Conservation (phyloP, 2,797 vertebrate species). For the Huso huso region DNA sequence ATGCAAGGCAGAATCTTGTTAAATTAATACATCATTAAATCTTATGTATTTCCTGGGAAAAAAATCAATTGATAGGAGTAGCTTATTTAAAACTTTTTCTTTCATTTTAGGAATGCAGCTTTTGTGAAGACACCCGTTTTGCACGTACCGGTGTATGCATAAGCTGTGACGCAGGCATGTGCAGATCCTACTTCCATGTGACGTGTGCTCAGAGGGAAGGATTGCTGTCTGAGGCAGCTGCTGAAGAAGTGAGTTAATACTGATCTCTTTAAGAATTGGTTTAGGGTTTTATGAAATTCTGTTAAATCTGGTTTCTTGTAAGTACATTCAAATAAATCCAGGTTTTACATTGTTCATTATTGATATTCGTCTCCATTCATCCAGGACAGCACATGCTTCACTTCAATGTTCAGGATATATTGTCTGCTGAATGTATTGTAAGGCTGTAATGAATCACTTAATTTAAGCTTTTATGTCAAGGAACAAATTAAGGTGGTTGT, state of each 20-base stretch:
- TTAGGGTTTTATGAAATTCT: background rate
- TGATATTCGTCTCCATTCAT: slow-evolving; percentile 7
- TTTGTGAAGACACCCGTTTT: slow-evolving; percentile 92
- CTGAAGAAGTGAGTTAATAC: slow-evolving; percentile 76
- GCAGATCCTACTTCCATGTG: slow-evolving; percentile 94
- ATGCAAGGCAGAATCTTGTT: no score
- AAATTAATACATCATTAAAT: no score
- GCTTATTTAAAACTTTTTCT: no score
- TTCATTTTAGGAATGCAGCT: slow-evolving; percentile 81
- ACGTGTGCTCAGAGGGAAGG: slow-evolving; percentile 97
- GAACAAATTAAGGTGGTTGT: no score
- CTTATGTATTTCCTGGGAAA: no score
- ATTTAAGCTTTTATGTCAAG: no score
- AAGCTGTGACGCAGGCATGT: slow-evolving; percentile 98
- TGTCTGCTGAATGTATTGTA: slow-evolving; percentile 10
- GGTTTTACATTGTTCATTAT: slow-evolving; percentile 27
- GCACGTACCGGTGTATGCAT: slow-evolving; percentile 95
- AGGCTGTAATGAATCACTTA: background rate
- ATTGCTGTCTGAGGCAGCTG: slow-evolving; percentile 92
- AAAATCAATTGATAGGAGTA: no score
- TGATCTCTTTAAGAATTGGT: background rate
- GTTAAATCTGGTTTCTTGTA: background rate
- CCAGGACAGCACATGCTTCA: slow-evolving; percentile 7
- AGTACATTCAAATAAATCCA: slow-evolving; percentile 23
- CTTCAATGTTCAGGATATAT: slow-evolving; percentile 9